These are phyloP conservation scores for Uromys caudimaculatus DNA, from an alignment of 2,797 vertebrate genomes.

Conservation along the genomic window DNA sequence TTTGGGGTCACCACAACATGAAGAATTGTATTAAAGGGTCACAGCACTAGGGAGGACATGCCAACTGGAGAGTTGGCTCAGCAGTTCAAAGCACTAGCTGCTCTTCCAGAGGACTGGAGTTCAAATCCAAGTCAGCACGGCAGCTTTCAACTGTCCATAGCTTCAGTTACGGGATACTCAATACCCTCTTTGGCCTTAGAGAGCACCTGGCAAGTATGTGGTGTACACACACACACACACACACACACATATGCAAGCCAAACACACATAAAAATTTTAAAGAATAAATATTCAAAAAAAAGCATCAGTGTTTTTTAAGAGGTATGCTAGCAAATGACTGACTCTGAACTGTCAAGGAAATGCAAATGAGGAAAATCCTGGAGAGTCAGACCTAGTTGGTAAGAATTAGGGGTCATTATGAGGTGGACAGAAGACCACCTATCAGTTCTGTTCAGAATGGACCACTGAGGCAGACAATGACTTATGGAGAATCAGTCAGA, in stretches of 20 bases:
- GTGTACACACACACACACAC: background rate
- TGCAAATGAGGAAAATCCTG: background rate
- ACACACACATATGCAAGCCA: background rate
- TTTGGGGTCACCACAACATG: background rate
- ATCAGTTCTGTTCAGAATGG: background rate
- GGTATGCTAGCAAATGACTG: background rate
- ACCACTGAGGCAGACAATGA: background rate
- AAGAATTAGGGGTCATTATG: background rate
- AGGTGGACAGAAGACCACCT: slow-evolving; percentile 5
- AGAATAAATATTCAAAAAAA: background rate
- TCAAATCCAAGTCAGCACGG: background rate
- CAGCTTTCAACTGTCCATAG: background rate
- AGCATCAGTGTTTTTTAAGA: background rate
- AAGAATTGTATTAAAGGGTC: background rate
- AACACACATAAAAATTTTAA: background rate
- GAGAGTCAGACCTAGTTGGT: background rate
- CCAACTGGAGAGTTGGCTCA: background rate
- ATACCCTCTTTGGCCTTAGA: background rate
- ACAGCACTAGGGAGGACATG: background rate
- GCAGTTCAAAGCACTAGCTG: background rate
- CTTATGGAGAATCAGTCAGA: background rate
- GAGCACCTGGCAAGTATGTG: background rate
- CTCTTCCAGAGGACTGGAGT: background rate
- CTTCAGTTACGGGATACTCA: background rate
- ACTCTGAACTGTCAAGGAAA: background rate